Base-by-base conservation (phyloP, 1,140 invertebrate genomes). In the Drosophila tropicalis region DNA sequence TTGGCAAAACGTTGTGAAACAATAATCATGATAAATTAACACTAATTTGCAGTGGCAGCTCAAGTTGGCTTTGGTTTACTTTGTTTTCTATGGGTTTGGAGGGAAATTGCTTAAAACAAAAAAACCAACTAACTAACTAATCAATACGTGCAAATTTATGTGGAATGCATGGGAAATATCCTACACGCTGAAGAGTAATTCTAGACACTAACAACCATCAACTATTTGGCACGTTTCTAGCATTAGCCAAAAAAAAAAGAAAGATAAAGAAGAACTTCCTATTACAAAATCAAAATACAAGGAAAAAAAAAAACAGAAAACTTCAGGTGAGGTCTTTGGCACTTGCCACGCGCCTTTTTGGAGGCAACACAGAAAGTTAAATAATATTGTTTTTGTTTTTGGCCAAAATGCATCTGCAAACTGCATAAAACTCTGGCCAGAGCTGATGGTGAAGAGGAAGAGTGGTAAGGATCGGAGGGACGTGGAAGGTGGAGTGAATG, bases 11-110 rank as follows among this genome's bases (percentile, higher is more conserved):
- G 63, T 79, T 79, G 74, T 70, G 72, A 76, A 81, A 75, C 79
- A 86, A 83, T 89, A 89, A 89, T 87, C 84, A 86, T 83, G 83
- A 87, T 87, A 89, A 87, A 87, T 87, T 89, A 89, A 71, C 79
- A 76, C 79, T 80, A 87, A 87, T 87, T 87, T 87, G 76, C 72
- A 72, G 70, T 51, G 44, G 17, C 44, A 51, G 44, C 15, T 9
- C 9, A 15, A 47, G 15, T 39, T 39, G 36, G 7, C 17, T 17
- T 72, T 76, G 6, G 79, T 73, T 79, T 82, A 67, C 47, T 71
- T 34, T 34, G 44, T 34, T 13, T 29, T 39, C 5, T 29, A 5
- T 29, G 29, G 5, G 22, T n/a, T n/a, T 15, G 44, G 17, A 29
- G 68, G 32, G 56, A 15, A 56, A 60, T 25, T 29, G 70, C 56